Conservation (phyloP, 2,888 invertebrate genomes). For the Amphiduros pacificus region DNA sequence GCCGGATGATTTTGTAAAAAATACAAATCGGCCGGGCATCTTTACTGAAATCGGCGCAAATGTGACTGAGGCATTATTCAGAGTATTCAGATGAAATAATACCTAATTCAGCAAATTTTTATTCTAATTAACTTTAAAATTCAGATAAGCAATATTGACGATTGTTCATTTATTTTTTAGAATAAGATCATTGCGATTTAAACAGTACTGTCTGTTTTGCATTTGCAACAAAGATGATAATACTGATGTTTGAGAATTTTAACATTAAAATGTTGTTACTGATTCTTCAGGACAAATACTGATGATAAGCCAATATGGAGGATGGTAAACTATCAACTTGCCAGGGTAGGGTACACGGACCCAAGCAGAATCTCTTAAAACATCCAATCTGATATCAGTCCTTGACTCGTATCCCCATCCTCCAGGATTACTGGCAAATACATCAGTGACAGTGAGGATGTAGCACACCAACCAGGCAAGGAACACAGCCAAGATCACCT, state of each 20-base stretch:
- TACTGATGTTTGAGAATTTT: not conserved
- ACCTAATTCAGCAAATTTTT: no score
- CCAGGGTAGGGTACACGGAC: constrained; percentile 67
- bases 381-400: constrained; percentile 47
- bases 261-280: not conserved
- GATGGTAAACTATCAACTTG: constrained; percentile 23
- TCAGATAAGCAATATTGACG: no score
- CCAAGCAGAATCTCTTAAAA: constrained; percentile 50
- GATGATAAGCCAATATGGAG: not conserved
- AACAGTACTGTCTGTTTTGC: no score
- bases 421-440: constrained; percentile 59
- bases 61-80: no score
- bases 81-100: no score
- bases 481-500: constrained; percentile 48
- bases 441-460: constrained; percentile 50
- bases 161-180: no score
- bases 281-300: not conserved
- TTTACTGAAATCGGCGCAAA: no score
- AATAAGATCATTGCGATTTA: no score
- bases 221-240: no score
- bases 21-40: no score
- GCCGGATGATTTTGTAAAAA: no score
- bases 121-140: no score
- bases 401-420: constrained; percentile 52
- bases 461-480: constrained; percentile 51